Evolutionary conservation across 2,888 invertebrate genomes (phyloP), one percentile per base, ranked within the genome.

Genomic region (Fragum whitleyi): DNA sequence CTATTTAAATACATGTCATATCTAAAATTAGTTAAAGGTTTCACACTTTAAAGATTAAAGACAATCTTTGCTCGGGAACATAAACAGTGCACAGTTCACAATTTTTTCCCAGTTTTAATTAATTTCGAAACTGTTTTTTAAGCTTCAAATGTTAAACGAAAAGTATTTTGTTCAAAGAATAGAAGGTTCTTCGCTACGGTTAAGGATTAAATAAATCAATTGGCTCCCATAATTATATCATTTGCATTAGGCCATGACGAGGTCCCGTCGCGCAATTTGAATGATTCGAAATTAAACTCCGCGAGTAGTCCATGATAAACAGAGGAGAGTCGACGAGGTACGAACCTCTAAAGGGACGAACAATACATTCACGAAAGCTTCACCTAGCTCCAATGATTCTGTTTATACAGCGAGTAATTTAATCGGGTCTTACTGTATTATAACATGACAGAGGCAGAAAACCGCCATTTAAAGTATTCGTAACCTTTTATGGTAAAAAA

Each of bases 191-290:
- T n/a, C n/a, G n/a, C n/a, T n/a, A n/a, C n/a, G n/a, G 19, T 6
- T 11, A 62, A 62, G 39, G 62, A n/a, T 19, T 62, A 42, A 59
- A 79, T 73, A 79, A 84, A 84, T 84, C 81, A 79, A 84, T 84
- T 70, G 57, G 39, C 65, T 79, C 79, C 74, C 71, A 81, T 81
- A 81, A 81, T 85, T 71, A 79, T 74, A 75, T 76, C 76, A 83
- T 85, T 85, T 85, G 85, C 85, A 85, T 85, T 77, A 67, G 73
- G 65, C 42, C 79, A 73, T 81, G 73, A 71, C 67, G 80, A 7
- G 79, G 26, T 14, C 80, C 70, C 61, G 70, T 62, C 53, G 83
- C 14, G 74, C 36, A 57, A 65, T 62, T 80, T 81, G 80, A 78
- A 83, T 77, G 61, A 73, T 71, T 74, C 83, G 73, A 81, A 80